These are phyloP conservation scores for Dascyllus trimaculatus DNA, from an alignment of 2,113 vertebrate genomes.

Conservation along the genomic window DNA sequence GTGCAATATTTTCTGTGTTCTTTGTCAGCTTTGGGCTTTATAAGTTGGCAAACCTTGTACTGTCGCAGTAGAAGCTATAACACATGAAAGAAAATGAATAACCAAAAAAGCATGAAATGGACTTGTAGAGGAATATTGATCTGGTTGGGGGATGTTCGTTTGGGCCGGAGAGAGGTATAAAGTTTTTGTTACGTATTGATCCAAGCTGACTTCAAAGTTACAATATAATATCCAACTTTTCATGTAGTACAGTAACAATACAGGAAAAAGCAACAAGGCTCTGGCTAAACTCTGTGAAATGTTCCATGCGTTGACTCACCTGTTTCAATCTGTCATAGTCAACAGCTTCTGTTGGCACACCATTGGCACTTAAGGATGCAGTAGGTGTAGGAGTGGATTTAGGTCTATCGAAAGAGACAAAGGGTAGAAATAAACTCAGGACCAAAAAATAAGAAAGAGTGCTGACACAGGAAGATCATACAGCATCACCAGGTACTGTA, in stretches of 20 bases:
- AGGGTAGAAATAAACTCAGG: neutral
- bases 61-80: too few relatives aligned
- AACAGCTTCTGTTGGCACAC: conserved; percentile 93
- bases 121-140: too few relatives aligned
- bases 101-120: too few relatives aligned
- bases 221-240: neutral
- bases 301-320: conserved; percentile 78
- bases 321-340: conserved; percentile 99
- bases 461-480: neutral
- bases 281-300: neutral
- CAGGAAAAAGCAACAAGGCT: neutral
- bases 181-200: neutral
- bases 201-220: neutral
- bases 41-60: too few relatives aligned
- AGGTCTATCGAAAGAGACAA: conserved; percentile 86
- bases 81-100: too few relatives aligned
- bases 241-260: neutral
- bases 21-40: too few relatives aligned
- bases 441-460: neutral
- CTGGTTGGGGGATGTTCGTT: too few relatives aligned
- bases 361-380: conserved; percentile 95
- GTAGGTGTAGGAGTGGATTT: conserved; percentile 92
- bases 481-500: neutral
- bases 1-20: too few relatives aligned
- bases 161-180: neutral